Conservation (phyloP, 2,888 invertebrate species). For the Drosophila anomalata region DNA sequence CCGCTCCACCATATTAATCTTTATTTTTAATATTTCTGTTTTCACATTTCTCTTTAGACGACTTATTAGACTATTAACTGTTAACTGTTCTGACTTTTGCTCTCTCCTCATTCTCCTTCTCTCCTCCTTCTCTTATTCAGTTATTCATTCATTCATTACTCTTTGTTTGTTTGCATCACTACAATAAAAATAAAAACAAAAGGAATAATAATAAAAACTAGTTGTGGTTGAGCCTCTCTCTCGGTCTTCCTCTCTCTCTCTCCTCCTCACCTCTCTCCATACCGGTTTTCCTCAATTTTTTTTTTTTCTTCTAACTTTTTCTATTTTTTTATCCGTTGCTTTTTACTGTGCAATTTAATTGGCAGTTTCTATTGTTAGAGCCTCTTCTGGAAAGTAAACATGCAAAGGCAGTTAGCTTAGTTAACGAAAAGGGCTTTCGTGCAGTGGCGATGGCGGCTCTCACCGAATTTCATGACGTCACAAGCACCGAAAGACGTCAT, state of each 20-base stretch:
- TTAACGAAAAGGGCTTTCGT: constrained; percentile 41
- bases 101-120: constrained; percentile 19
- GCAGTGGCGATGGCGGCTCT: constrained; percentile 32
- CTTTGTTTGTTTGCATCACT: constrained; percentile 56
- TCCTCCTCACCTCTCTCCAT: constrained; percentile 20
- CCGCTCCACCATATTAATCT: constrained; percentile 7
- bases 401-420: constrained; percentile 53
- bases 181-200: constrained; percentile 22
- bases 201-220: constrained; percentile 59
- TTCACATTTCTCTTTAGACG: not conserved
- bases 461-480: constrained; percentile 61
- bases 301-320: constrained; percentile 5
- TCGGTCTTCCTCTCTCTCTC: not conserved
- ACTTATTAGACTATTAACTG: not conserved
- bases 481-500: constrained; percentile 46
- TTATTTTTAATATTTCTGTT: constrained; percentile 22
- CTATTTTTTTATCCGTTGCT: constrained; percentile 7
- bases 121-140: constrained; percentile 15
- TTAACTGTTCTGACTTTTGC: constrained; percentile 34
- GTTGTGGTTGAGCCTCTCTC: constrained; percentile 49
- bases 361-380: constrained; percentile 67
- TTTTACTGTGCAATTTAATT: constrained; percentile 71
- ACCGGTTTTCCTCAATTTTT: constrained; percentile 61
- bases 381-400: constrained; percentile 49
- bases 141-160: constrained; percentile 45